Evolutionary conservation across 1,140 invertebrate species (phyloP).

Genomic region (Drosophila virilis): DNA sequence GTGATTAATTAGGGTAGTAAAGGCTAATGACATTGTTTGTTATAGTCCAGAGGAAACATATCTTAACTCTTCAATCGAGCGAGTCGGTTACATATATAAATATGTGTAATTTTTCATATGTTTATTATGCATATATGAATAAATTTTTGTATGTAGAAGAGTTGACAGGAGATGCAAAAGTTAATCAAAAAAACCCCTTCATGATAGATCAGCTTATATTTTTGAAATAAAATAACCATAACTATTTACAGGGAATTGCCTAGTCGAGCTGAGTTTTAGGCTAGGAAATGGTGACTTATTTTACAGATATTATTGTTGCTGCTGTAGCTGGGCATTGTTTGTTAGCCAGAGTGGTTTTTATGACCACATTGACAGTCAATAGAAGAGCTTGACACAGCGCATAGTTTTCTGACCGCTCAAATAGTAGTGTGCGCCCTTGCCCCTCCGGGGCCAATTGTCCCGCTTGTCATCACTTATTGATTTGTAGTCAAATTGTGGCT

Average conservation of each 20-base stretch:
- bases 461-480: slow-evolving; percentile 48
- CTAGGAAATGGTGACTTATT: not conserved
- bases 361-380: slow-evolving; percentile 58
- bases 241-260: slow-evolving; percentile 3
- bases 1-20: not conserved
- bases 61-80: too few species aligned
- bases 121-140: too few species aligned
- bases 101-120: too few species aligned
- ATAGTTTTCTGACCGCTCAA: slow-evolving; percentile 43
- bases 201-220: too few species aligned
- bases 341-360: slow-evolving; percentile 58
- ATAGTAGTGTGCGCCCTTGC: not conserved
- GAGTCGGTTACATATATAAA: too few species aligned
- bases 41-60: not conserved
- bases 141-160: too few species aligned
- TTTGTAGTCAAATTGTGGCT: slow-evolving; percentile 73
- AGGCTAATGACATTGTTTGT: not conserved
- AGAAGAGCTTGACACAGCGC: slow-evolving; percentile 32
- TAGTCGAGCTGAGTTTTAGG: not conserved
- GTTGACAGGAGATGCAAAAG: too few species aligned
- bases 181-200: too few species aligned
- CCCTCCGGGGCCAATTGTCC: not conserved
- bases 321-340: slow-evolving; percentile 27
- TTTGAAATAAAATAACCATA: not conserved
- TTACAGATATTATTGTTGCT: slow-evolving; percentile 9